These are phyloP conservation scores for Gastrophysa polygoni DNA, from an alignment of 2,888 invertebrate species.

Conservation along the genomic window DNA sequence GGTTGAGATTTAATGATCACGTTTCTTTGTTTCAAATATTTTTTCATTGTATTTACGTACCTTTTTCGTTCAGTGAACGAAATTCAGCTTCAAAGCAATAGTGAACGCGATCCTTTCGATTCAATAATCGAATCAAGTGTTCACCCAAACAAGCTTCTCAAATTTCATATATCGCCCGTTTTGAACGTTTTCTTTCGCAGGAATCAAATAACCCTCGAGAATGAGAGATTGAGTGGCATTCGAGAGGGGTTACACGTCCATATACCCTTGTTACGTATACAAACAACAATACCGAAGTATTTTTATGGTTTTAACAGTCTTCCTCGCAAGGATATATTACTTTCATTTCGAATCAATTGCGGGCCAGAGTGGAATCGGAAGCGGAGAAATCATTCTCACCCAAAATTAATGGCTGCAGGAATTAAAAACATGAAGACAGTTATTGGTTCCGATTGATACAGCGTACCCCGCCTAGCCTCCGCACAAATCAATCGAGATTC, in stretches of 20 bases:
- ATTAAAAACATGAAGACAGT: conserved; percentile 56
- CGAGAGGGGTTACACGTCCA: conserved; percentile 21
- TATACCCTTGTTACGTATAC: conserved; percentile 26
- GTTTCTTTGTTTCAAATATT: no score
- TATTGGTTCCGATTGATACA: conserved; percentile 43
- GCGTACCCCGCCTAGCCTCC: conserved; percentile 29
- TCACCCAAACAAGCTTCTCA: background rate
- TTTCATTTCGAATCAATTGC: conserved; percentile 59
- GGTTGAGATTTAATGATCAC: no score
- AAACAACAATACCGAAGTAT: conserved; percentile 50
- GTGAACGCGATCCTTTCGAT: background rate
- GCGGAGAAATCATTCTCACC: conserved; percentile 50
- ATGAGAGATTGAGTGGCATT: conserved; percentile 26
- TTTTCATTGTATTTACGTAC: no score
- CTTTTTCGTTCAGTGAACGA: background rate
- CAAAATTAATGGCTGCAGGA: conserved; percentile 58
- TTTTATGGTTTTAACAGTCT: conserved; percentile 56
- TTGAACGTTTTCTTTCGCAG: conserved; percentile 1
- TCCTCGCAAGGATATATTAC: conserved; percentile 57
- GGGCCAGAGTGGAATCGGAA: conserved; percentile 32
- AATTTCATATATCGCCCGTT: background rate
- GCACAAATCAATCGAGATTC: conserved; percentile 36
- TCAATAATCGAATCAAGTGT: background rate
- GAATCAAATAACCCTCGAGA: conserved; percentile 17
- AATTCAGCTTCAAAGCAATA: background rate